These are phyloP conservation scores for Spinus olivaceus DNA, from an alignment of 2,797 vertebrate genomes.

Conservation along the genomic window DNA sequence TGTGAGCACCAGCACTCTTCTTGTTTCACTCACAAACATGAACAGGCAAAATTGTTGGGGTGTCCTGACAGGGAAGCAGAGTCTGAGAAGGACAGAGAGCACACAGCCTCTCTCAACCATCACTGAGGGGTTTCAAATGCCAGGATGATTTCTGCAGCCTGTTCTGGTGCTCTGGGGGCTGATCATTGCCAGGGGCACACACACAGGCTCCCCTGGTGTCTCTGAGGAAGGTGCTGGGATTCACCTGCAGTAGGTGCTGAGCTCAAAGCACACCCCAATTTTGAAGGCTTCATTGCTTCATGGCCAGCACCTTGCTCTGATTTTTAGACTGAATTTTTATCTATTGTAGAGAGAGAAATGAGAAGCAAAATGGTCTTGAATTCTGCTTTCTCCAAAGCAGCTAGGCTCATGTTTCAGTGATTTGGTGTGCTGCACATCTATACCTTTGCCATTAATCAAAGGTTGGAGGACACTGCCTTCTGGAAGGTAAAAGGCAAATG, in stretches of 20 bases:
- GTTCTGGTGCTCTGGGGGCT: not conserved
- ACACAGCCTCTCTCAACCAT: rapidly evolving
- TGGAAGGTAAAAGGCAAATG: not conserved
- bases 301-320: not conserved
- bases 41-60: not conserved
- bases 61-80: not conserved
- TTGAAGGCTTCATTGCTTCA: not conserved
- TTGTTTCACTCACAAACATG: not conserved
- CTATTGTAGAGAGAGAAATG: not conserved
- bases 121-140: not conserved
- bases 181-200: rapidly evolving
- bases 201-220: not conserved
- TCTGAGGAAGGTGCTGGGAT: not conserved
- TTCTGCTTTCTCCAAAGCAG: not conserved
- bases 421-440: not conserved
- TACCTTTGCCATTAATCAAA: not conserved
- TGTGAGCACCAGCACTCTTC: not conserved
- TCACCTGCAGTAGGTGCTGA: not conserved
- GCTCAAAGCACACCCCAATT: not conserved
- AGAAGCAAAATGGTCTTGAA: not conserved
- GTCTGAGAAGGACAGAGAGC: not conserved
- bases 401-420: not conserved
- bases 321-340: not conserved
- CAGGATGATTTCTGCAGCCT: not conserved
- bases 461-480: not conserved